phyloP scores from a whole-genome alignment of 2,797 vertebrate species.

The Poeciliopsis presidionis region DNA sequence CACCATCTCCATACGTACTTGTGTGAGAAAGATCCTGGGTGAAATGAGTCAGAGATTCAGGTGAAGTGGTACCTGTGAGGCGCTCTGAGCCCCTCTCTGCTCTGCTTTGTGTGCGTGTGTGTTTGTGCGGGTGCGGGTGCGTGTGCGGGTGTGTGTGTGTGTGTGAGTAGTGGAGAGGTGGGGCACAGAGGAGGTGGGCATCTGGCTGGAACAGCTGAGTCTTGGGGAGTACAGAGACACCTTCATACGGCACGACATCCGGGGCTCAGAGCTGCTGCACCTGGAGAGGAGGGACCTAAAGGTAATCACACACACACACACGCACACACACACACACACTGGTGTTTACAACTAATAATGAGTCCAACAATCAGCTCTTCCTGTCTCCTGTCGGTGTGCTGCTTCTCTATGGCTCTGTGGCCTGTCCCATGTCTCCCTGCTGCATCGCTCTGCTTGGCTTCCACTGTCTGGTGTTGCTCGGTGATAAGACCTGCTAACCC shows the following conservation, averaged over 20 bases:
- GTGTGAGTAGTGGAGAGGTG: conserved; percentile 98
- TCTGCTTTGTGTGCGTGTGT: conserved; percentile 69
- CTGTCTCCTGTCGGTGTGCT: conserved; percentile 30
- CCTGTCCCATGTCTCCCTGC: conserved; percentile 67
- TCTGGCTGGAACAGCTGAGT: conserved; percentile 99
- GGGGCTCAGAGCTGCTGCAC: conserved; percentile 98
- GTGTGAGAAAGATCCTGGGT: neutral
- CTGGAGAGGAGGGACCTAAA: conserved; percentile 99
- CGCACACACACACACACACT: conserved; percentile 16
- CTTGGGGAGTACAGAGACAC: conserved; percentile 99
- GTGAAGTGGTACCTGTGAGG: conserved; percentile 45
- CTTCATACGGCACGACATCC: conserved; percentile 99
- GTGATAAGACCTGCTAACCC: conserved; percentile 48
- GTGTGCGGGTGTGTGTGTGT: conserved; percentile 86
- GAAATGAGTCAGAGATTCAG: conserved; percentile 20
- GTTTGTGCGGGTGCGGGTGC: conserved; percentile 80
- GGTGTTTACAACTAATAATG: conserved; percentile 64
- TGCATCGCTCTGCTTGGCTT: conserved; percentile 96
- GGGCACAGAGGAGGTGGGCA: conserved; percentile 99
- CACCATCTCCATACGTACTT: too few relatives aligned
- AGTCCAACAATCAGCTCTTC: conserved; percentile 60
- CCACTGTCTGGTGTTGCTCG: conserved; percentile 71
- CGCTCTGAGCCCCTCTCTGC: conserved; percentile 74
- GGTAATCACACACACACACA: conserved; percentile 80
- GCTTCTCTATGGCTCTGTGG: conserved; percentile 75